phyloP scores from a whole-genome alignment of 1,140 invertebrate genomes.

The Tribolium castaneum region DNA sequence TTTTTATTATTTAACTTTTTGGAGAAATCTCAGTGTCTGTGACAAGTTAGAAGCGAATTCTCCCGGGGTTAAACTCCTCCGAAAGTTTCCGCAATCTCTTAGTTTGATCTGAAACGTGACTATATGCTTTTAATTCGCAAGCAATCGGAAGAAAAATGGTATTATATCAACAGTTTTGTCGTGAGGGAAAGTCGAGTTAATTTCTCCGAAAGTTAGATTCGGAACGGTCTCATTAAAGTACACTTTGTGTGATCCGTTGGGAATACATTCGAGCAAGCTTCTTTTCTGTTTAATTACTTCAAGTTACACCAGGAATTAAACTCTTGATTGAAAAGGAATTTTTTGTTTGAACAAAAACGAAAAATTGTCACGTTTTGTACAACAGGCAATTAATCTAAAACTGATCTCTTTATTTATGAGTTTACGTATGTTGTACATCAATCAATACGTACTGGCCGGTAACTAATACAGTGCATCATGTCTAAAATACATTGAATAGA shows the following conservation, averaged over 20 bases:
- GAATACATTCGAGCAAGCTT: slow-evolving; percentile 17
- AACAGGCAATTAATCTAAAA: slow-evolving; percentile 3
- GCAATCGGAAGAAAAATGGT: background rate
- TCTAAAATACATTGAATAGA: slow-evolving; percentile 30
- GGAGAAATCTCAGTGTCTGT: background rate
- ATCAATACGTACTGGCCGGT: slow-evolving; percentile 24
- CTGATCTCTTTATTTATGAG: slow-evolving; percentile 26
- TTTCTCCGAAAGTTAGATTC: slow-evolving; percentile 16
- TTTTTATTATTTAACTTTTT: slow-evolving; percentile 7
- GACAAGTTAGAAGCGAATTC: background rate
- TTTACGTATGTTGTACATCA: slow-evolving; percentile 25
- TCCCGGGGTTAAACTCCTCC: background rate
- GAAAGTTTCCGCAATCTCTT: slow-evolving; percentile 22
- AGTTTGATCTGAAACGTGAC: slow-evolving; percentile 13
- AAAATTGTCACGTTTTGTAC: slow-evolving; percentile 8
- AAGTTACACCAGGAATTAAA: background rate
- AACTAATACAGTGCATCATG: slow-evolving; percentile 34
- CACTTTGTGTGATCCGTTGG: background rate
- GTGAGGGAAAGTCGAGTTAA: background rate
- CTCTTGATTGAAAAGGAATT: background rate
- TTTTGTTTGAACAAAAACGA: background rate
- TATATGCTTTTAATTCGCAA: slow-evolving; percentile 17
- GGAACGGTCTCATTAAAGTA: slow-evolving; percentile 17
- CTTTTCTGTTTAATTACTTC: slow-evolving; percentile 2
- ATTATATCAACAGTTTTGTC: background rate